These are phyloP conservation scores for Daphoenositta chrysoptera DNA, from an alignment of 2,113 vertebrate species.

Conservation along the genomic window DNA sequence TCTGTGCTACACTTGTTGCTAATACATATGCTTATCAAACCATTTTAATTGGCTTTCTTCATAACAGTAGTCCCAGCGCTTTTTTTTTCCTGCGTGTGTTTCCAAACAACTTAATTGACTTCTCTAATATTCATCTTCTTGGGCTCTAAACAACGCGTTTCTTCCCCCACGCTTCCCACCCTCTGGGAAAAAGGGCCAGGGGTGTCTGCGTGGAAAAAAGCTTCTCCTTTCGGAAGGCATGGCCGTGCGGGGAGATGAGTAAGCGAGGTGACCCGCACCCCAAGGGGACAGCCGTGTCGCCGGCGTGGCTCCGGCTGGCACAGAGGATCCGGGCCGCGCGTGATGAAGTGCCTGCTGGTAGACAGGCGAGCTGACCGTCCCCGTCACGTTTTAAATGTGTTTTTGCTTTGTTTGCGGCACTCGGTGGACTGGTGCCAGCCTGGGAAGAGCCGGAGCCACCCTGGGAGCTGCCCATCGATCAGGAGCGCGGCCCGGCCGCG, in stretches of 20 bases:
- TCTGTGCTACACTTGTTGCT: constrained; percentile 69
- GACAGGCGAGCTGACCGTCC: not conserved
- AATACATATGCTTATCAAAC: constrained; percentile 75
- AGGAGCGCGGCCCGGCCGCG: not conserved
- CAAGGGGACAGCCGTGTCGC: not conserved
- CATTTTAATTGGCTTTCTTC: constrained; percentile 77
- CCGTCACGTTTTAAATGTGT: not conserved
- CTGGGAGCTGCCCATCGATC: not conserved
- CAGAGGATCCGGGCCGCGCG: not conserved
- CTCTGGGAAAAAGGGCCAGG: not conserved
- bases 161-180: not conserved
- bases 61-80: constrained; percentile 5
- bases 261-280: not conserved
- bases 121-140: constrained; percentile 53
- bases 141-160: not conserved
- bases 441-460: not conserved
- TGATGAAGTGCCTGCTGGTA: not conserved
- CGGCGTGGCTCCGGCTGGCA: not conserved
- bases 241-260: not conserved
- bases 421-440: not conserved
- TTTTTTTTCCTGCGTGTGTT: constrained; percentile 26
- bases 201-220: not conserved
- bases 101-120: constrained; percentile 76
- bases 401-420: not conserved
- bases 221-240: not conserved